Conservation (phyloP, 2,888 invertebrate species). For the Leucozona laternaria region DNA sequence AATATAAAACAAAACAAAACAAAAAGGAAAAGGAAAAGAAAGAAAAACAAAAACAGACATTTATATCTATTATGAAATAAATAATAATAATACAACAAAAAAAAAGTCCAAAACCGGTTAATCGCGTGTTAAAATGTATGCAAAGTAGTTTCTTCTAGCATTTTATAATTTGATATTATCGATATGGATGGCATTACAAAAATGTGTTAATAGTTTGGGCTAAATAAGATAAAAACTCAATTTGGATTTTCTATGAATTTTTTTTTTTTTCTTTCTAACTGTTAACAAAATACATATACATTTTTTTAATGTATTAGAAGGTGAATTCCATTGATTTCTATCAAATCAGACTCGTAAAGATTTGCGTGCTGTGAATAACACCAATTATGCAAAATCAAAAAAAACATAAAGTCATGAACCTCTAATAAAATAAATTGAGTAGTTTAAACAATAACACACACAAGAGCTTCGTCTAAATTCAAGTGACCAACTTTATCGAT, state of each 20-base stretch:
- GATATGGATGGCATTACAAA: not conserved
- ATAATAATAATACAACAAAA: conserved; percentile 15
- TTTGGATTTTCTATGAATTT: not conserved
- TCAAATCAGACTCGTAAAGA: not conserved
- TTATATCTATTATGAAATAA: conserved; percentile 10
- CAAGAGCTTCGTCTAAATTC: not conserved
- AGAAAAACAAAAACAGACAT: conserved; percentile 11
- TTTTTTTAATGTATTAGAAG: too few relatives aligned
- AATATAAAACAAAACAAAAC: not conserved
- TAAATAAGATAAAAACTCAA: not conserved
- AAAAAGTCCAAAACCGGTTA: conserved; percentile 19
- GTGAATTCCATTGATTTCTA: not conserved
- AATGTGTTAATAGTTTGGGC: conserved; percentile 4
- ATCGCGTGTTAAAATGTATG: conserved; percentile 54
- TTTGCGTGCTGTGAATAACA: conserved; percentile 11
- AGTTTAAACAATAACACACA: not conserved
- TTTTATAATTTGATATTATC: conserved; percentile 17
- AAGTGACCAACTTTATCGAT: not conserved
- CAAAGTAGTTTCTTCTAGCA: conserved; percentile 10
- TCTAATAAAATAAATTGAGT: not conserved
- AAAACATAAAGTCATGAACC: not conserved
- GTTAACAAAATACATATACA: not conserved
- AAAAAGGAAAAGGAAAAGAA: not conserved
- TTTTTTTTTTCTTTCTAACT: not conserved
- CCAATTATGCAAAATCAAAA: not conserved